Evolutionary conservation across 2,888 invertebrate genomes (phyloP).

Genomic region (Shargacucullia verbasci): DNA sequence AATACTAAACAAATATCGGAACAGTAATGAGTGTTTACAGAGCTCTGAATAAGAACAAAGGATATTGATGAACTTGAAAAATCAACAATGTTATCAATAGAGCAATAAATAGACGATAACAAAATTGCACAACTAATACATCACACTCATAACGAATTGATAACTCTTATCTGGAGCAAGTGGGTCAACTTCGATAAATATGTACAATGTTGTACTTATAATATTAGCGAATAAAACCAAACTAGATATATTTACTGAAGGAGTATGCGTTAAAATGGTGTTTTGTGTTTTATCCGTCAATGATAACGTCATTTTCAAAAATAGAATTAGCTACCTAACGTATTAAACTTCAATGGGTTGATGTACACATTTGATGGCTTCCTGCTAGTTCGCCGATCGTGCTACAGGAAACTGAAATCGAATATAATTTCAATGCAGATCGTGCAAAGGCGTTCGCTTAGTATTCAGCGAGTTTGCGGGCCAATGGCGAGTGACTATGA

Average conservation of each 20-base stretch:
- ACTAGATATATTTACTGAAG: conserved; percentile 36
- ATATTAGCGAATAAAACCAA: conserved; percentile 49
- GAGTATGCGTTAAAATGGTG: conserved; percentile 58
- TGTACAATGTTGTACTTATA: conserved; percentile 45
- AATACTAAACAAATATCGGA: conserved; percentile 62
- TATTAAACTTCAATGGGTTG: conserved; percentile 38
- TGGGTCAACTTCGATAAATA: conserved; percentile 77
- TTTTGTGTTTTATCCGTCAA: conserved; percentile 60
- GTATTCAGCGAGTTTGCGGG: conserved; percentile 82
- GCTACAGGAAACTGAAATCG: conserved; percentile 76
- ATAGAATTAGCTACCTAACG: conserved; percentile 44
- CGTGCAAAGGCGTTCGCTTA: conserved; percentile 75
- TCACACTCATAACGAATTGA: conserved; percentile 72
- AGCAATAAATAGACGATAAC: conserved; percentile 70
- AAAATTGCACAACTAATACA: conserved; percentile 80
- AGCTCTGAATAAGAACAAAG: conserved; percentile 67
- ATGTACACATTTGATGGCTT: conserved; percentile 52
- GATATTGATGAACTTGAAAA: conserved; percentile 75
- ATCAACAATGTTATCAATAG: conserved; percentile 69
- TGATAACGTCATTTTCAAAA: conserved; percentile 59
- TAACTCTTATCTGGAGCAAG: conserved; percentile 79
- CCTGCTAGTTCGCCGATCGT: conserved; percentile 61
- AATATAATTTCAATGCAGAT: conserved; percentile 81
- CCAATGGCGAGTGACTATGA: conserved; percentile 78
- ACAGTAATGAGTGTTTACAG: conserved; percentile 66